These are phyloP conservation scores for Capitella teleta DNA, from an alignment of 1,140 invertebrate species.

Conservation along the genomic window DNA sequence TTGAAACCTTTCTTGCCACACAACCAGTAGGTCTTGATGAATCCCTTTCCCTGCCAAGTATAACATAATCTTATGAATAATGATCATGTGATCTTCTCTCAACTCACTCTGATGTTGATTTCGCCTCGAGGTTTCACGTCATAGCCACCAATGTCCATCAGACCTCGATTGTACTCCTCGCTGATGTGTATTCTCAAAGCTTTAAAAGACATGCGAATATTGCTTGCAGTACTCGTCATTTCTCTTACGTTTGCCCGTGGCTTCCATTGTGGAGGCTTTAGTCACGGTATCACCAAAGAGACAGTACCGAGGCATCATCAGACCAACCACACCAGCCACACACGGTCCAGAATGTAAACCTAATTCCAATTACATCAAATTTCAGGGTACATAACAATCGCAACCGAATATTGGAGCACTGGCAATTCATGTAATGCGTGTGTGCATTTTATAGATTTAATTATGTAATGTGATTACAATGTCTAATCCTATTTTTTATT, in stretches of 20 bases:
- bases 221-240: too few relatives aligned
- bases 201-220: too few relatives aligned
- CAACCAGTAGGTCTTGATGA: constrained; percentile 72
- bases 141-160: background rate
- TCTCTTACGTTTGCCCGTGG: background rate
- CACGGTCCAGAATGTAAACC: constrained; percentile 46
- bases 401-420: too few relatives aligned
- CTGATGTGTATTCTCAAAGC: constrained; percentile 7
- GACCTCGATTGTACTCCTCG: background rate
- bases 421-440: too few relatives aligned
- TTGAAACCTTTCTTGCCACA: constrained; percentile 46
- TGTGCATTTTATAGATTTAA: too few relatives aligned
- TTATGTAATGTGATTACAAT: too few relatives aligned
- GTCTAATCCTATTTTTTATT: too few relatives aligned
- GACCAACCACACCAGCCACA: constrained; percentile 37
- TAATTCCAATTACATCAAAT: background rate
- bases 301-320: constrained; percentile 46
- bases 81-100: background rate
- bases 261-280: constrained; percentile 75
- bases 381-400: too few relatives aligned
- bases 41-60: constrained; percentile 54
- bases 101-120: background rate
- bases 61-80: background rate
- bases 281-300: constrained; percentile 52
- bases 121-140: background rate